Evolutionary conservation across 2,113 vertebrate genomes (phyloP), one percentile per base, ranked within the genome.

Genomic region (Thalassoma bifasciatum): DNA sequence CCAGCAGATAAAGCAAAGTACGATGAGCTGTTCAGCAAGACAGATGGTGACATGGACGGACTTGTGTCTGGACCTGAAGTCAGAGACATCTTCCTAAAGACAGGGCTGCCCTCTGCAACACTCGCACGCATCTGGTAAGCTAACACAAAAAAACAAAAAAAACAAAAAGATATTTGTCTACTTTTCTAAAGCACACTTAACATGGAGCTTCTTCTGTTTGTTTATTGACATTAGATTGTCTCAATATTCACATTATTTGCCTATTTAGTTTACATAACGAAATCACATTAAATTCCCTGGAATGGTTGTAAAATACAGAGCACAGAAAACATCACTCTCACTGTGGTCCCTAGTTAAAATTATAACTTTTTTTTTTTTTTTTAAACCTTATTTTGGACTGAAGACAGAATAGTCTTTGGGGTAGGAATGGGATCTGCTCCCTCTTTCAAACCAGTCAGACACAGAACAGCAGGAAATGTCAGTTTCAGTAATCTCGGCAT

Each of bases 41-140:
- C 96, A 17, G 98, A 99, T 72, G 92, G 93, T 34, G 98, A 99
- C 89, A 94, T 96, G 95, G 98, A 99, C 61, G 97, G 97, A n/a
- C 95, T 97, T 78, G 96, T 99, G 61, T 99, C 98, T 65, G 98
- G 98, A 60, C 89, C 96, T 47, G 98, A 99, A 92, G 97, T 97
- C 75, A 95, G 93, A 92, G 97, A 99, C 72, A 95, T 99, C 6
- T 99, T 99, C 88, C 88, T 99, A 57, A 98, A 98, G 88, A 99
- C 98, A 0, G 97, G 98, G 46, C 91, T 99, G 62, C 95, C 96
- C 59, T 97, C 98, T 77, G 82, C 93, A 62, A 94, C 97, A 17
- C 93, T 99, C 7, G 98, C 98, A 50, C 96, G 94, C 66, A 98
- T 99, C 91, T 99, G 98, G 98, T 99, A 93, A 94, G 95, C 5